Conservation (phyloP, 2,888 invertebrate genomes). For the Aporophyla nigra region DNA sequence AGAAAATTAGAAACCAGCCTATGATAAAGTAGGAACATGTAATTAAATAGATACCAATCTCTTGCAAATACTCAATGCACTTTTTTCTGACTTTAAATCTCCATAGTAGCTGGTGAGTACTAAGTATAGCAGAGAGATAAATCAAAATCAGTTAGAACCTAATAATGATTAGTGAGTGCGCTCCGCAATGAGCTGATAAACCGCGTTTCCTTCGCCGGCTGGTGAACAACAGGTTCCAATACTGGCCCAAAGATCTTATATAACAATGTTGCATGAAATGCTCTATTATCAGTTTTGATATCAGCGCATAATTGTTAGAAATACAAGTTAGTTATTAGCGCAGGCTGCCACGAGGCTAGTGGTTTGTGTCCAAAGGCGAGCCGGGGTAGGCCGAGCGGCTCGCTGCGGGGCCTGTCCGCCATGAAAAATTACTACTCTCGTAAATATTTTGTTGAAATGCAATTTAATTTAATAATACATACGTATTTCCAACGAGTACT, state of each 20-base stretch:
- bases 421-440: constrained; percentile 86
- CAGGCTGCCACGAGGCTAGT: constrained; percentile 69
- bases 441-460: constrained; percentile 86
- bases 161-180: constrained; percentile 11
- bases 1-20: not conserved
- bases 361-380: constrained; percentile 66
- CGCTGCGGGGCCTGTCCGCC: constrained; percentile 81
- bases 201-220: constrained; percentile 9
- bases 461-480: constrained; percentile 86
- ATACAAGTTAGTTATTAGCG: constrained; percentile 67
- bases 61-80: not conserved
- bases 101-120: not conserved
- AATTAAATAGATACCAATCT: not conserved
- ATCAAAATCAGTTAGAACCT: constrained; percentile 37
- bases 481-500: constrained; percentile 73
- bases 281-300: constrained; percentile 64
- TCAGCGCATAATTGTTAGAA: constrained; percentile 70
- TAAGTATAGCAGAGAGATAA: not conserved
- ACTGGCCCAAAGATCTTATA: constrained; percentile 52
- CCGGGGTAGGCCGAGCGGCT: constrained; percentile 71
- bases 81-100: not conserved
- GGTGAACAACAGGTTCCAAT: constrained; percentile 51
- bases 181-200: constrained; percentile 35
- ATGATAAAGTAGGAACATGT: not conserved
- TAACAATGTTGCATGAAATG: constrained; percentile 62